These are phyloP conservation scores for Plemyria rubiginata DNA, from an alignment of 2,888 invertebrate genomes.

Conservation along the genomic window DNA sequence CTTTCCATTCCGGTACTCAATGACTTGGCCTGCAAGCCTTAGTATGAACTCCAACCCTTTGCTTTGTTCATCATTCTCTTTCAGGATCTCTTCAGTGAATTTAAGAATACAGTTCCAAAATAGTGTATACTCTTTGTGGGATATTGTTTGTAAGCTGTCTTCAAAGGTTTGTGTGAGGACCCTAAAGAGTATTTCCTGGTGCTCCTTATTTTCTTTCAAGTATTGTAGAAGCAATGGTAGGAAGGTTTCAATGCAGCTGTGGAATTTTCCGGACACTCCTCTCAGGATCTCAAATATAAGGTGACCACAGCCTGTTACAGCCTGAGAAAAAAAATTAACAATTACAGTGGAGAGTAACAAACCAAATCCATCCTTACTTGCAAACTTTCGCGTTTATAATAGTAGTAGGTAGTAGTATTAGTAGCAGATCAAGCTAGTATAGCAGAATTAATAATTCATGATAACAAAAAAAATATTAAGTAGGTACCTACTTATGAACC, in stretches of 20 bases:
- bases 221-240: slow-evolving; percentile 88
- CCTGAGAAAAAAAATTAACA: slow-evolving; percentile 76
- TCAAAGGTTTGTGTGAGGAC: slow-evolving; percentile 87
- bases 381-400: too few relatives aligned
- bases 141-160: slow-evolving; percentile 86
- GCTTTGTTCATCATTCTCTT: slow-evolving; percentile 63
- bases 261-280: slow-evolving; percentile 93
- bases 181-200: slow-evolving; percentile 85
- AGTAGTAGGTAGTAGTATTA: too few relatives aligned
- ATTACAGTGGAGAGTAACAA: too few relatives aligned
- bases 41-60: slow-evolving; percentile 78
- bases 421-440: too few relatives aligned
- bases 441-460: too few relatives aligned
- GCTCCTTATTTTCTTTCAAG: slow-evolving; percentile 78
- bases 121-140: slow-evolving; percentile 86
- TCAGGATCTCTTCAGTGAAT: slow-evolving; percentile 66
- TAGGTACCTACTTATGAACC: too few relatives aligned
- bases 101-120: slow-evolving; percentile 86
- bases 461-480: too few relatives aligned
- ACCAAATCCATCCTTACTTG: too few relatives aligned
- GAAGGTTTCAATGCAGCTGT: slow-evolving; percentile 91
- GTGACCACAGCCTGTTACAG: slow-evolving; percentile 92
- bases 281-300: slow-evolving; percentile 95
- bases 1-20: slow-evolving; percentile 87
- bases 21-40: slow-evolving; percentile 85